Conservation (phyloP, 2,888 invertebrate genomes). For the Eupelmus urozonus region DNA sequence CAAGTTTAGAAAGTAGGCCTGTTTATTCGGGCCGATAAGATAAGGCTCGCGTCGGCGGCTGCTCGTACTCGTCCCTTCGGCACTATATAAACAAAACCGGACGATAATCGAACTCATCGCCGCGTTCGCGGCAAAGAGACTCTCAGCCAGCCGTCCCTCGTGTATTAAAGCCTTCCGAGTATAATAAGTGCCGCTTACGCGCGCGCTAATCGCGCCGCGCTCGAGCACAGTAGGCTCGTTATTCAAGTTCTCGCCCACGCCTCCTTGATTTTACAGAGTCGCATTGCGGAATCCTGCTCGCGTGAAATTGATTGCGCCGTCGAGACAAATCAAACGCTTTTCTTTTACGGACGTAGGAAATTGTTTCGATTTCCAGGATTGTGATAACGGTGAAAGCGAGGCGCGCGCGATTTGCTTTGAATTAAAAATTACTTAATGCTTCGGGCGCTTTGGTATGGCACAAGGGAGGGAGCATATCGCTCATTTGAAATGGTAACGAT, state of each 20-base stretch:
- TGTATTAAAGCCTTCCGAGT: too few species aligned
- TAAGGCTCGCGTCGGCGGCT: conserved; percentile 33
- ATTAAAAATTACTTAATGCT: conserved; percentile 30
- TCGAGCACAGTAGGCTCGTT: not conserved
- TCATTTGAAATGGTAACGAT: not conserved
- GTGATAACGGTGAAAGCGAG: conserved; percentile 42
- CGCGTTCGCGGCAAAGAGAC: too few species aligned
- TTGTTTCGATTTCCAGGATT: not conserved
- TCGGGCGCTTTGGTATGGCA: conserved; percentile 5
- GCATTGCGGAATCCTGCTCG: not conserved
- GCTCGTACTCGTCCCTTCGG: conserved; percentile 46
- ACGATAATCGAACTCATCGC: conserved; percentile 54
- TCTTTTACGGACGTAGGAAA: conserved; percentile 2
- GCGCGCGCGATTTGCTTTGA: not conserved
- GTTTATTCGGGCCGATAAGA: conserved; percentile 58
- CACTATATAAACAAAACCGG: conserved; percentile 44
- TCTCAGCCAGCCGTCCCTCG: too few species aligned
- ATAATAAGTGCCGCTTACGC: too few species aligned
- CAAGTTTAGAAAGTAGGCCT: conserved; percentile 58
- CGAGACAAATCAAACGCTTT: too few species aligned
- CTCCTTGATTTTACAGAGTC: too few species aligned
- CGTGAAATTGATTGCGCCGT: not conserved
- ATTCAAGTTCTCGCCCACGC: too few species aligned
- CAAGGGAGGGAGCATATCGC: not conserved
- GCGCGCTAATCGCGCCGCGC: too few species aligned